phyloP scores from a whole-genome alignment of 2,113 vertebrate genomes.

The Cyanoramphus novaezelandiae region DNA sequence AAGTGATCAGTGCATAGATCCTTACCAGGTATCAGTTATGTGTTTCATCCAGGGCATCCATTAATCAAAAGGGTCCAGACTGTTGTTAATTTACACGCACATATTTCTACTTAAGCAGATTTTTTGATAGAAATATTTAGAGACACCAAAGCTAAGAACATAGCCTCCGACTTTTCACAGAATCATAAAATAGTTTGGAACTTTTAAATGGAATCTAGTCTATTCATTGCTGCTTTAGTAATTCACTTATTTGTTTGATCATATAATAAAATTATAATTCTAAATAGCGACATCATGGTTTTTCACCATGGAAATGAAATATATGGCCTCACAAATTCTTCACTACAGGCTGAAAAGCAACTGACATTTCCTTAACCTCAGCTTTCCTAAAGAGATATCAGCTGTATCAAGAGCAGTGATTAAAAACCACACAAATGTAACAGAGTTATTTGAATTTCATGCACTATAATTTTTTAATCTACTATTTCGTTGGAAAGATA shows the following conservation, averaged over 20 bases:
- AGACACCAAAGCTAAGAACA: neutral
- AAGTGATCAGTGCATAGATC: constrained; percentile 38
- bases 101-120: neutral
- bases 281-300: neutral
- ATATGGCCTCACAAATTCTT: neutral
- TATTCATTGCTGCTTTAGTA: neutral
- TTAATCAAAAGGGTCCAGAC: neutral
- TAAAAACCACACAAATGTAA: neutral
- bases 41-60: neutral
- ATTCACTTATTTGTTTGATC: neutral
- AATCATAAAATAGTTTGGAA: neutral
- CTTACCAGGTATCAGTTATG: constrained; percentile 29
- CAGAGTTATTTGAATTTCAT: neutral
- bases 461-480: neutral
- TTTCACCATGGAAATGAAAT: neutral
- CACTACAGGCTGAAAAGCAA: neutral
- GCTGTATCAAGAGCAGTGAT: neutral
- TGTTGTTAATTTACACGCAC: neutral
- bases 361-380: neutral
- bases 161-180: neutral
- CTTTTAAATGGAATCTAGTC: neutral
- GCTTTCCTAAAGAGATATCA: neutral
- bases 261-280: neutral
- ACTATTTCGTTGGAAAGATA: neutral
- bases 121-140: neutral